Conservation (phyloP, 1,140 invertebrate species). For the Mycetomoellerius zeteki region DNA sequence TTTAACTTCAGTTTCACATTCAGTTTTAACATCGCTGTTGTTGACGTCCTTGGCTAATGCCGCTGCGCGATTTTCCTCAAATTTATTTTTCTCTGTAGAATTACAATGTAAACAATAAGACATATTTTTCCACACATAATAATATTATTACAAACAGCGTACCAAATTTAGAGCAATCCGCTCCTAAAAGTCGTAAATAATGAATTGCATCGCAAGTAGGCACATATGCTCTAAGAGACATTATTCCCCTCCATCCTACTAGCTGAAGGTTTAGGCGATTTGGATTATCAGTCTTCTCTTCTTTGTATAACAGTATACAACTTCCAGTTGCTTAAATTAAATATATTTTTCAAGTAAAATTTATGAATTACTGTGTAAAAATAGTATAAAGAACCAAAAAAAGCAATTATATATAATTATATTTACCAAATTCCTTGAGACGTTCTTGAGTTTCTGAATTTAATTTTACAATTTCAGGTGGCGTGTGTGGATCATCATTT, state of each 20-base stretch:
- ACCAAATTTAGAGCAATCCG: conserved; percentile 94
- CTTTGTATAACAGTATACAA: conserved; percentile 91
- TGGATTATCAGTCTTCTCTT: conserved; percentile 85
- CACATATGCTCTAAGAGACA: conserved; percentile 95
- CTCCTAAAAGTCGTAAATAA: conserved; percentile 93
- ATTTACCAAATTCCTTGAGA: conserved; percentile 89
- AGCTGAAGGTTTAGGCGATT: conserved; percentile 89
- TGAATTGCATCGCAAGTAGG: conserved; percentile 94
- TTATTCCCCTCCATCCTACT: conserved; percentile 96
- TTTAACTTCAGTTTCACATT: background rate
- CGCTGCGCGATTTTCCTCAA: conserved; percentile 79
- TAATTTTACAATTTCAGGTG: conserved; percentile 90
- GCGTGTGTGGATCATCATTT: conserved; percentile 91
- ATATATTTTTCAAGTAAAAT: conserved; percentile 55
- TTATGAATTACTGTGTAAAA: conserved; percentile 15
- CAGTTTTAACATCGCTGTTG: conserved; percentile 25
- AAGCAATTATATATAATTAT: conserved; percentile 32
- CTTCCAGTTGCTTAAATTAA: conserved; percentile 90
- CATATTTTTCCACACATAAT: background rate
- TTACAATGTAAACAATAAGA: conserved; percentile 40
- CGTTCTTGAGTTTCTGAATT: conserved; percentile 89
- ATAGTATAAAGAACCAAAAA: conserved; percentile 41
- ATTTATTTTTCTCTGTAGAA: conserved; percentile 84
- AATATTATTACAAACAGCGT: conserved; percentile 70
- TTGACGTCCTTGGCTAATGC: conserved; percentile 10